Evolutionary conservation across 2,888 invertebrate genomes (phyloP), one percentile per base, ranked within the genome.

Genomic region (Drosophila meridionalis): DNA sequence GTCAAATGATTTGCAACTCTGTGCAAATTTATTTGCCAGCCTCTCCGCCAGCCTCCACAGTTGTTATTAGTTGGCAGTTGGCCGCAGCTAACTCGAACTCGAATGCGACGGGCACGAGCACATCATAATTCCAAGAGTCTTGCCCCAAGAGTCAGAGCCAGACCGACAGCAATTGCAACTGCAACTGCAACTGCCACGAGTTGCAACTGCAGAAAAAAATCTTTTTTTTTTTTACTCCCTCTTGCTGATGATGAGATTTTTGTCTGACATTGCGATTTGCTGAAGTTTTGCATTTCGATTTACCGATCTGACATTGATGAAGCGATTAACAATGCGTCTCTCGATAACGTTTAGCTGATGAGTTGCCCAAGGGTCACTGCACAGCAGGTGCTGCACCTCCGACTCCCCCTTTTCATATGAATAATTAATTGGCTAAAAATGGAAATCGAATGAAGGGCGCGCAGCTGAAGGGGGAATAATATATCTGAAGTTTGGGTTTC

Each of bases 1-100:
- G 77, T 81, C 69, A 85, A 85, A 76, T 85, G 90, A 85, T 85
- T 85, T 85, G 85, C 85, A 89, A 82, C 90, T 82, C 83, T 72
- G 80, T 85, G 85, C 78, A 85, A 85, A 85, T 85, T 87, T 87
- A 80, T 75, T 71, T 78, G 84, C 76, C 71, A 69, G 63, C 69
- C 68, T 30, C 53, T 69, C 70, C 69, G 52, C 63, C 67, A 62
- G 76, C 42, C 42, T n/a, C 30, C n/a, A 11, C 20, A 32, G 42
- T 34, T 77, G 78, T 84, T 86, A 83, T 88, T 86, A 73, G 83
- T 88, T 83, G 74, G 73, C 82, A 73, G 82, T 75, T 65, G 55
- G 55, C 45, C 61, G 59, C 34, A 52, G 66, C 72, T 36, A 60
- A 60, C 56, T 57, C 42, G 73, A 53, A 40, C 48, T 50, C 32